These are phyloP conservation scores for Macaria liturata DNA, from an alignment of 2,888 invertebrate species.

Conservation along the genomic window DNA sequence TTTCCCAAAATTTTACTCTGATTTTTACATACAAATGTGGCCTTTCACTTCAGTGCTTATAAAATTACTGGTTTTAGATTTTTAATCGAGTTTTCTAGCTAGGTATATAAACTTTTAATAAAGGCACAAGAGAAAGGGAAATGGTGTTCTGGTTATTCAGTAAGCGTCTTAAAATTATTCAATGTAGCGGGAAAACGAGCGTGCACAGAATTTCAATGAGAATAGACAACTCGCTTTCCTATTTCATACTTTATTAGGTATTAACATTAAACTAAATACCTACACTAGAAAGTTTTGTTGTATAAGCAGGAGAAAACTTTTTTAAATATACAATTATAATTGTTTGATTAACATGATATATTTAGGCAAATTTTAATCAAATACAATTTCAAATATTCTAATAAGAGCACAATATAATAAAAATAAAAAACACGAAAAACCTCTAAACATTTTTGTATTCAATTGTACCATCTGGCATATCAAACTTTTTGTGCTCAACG, in stretches of 20 bases:
- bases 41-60: conserved; percentile 2
- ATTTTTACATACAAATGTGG: not conserved
- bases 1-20: not conserved
- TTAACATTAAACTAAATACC: conserved; percentile 24
- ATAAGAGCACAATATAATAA: too few relatives aligned
- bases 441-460: not conserved
- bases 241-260: conserved; percentile 38
- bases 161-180: conserved; percentile 58
- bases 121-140: conserved; percentile 45
- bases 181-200: conserved; percentile 54
- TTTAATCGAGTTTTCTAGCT: conserved; percentile 4
- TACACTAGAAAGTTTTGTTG: conserved; percentile 1
- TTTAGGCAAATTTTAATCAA: too few relatives aligned
- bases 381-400: too few relatives aligned
- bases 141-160: conserved; percentile 48
- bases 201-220: conserved; percentile 55
- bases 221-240: conserved; percentile 49
- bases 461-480: conserved; percentile 7
- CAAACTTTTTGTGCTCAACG: not conserved
- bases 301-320: too few relatives aligned
- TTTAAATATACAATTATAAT: too few relatives aligned
- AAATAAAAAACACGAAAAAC: too few relatives aligned
- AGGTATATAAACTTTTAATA: conserved; percentile 19
- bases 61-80: conserved; percentile 17
- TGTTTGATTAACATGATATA: too few relatives aligned